These are phyloP conservation scores for Chloroceryle aenea DNA, from an alignment of 2,113 vertebrate species.

Conservation along the genomic window DNA sequence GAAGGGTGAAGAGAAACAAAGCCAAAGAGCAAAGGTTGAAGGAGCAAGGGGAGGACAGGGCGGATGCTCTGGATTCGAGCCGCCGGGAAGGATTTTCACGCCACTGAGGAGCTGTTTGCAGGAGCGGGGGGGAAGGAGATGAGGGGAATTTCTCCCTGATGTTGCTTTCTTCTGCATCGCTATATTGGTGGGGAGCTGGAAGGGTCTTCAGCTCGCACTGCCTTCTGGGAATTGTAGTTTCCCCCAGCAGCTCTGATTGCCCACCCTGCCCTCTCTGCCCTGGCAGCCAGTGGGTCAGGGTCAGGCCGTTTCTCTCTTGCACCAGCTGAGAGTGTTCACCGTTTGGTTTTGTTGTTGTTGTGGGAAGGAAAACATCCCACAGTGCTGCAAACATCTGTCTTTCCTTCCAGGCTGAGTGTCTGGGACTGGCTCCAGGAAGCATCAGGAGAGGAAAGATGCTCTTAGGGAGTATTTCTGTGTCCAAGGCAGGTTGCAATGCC, in stretches of 20 bases:
- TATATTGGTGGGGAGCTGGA: not conserved
- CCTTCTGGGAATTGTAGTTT: constrained; percentile 51
- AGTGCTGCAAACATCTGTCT: not conserved
- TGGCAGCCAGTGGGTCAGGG: not conserved
- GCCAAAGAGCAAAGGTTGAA: not conserved
- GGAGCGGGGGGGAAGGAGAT: rapidly evolving
- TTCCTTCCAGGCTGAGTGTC: not conserved
- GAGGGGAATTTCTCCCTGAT: not conserved
- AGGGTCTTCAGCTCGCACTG: not conserved
- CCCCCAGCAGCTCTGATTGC: not conserved
- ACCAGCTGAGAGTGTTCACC: not conserved
- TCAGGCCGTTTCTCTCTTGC: not conserved
- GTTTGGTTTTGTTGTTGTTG: not conserved
- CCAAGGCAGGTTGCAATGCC: not conserved
- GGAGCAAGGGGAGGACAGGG: not conserved
- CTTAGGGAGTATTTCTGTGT: not conserved
- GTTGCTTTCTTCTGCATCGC: not conserved
- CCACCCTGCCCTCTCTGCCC: not conserved
- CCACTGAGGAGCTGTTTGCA: rapidly evolving
- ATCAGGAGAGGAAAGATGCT: not conserved
- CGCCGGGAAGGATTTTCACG: rapidly evolving
- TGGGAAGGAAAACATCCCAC: not conserved
- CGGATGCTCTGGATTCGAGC: rapidly evolving
- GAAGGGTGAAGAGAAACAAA: not conserved
- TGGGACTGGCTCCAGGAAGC: not conserved